Evolutionary conservation across 2,113 vertebrate genomes (phyloP).

Genomic region (Eulemur rufifrons): DNA sequence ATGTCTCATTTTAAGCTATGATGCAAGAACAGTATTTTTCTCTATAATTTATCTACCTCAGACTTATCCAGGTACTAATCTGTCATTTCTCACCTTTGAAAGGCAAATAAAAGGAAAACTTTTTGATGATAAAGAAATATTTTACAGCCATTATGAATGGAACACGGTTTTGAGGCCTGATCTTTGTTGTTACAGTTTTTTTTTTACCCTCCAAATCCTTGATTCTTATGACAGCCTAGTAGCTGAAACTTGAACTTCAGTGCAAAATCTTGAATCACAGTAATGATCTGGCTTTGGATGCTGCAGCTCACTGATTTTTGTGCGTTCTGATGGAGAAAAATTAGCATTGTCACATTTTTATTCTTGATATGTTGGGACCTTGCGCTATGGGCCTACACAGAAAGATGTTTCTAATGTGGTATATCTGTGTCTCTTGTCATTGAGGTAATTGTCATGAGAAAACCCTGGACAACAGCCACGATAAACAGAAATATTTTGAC

Average conservation of each 20-base stretch:
- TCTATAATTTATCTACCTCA: slow-evolving; percentile 2
- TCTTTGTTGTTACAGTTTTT: not conserved
- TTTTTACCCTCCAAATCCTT: not conserved
- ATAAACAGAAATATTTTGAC: slow-evolving; percentile 85
- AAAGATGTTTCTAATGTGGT: slow-evolving; percentile 28
- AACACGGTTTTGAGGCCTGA: not conserved
- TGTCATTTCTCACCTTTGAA: not conserved
- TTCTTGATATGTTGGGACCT: slow-evolving; percentile 16
- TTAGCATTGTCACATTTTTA: not conserved
- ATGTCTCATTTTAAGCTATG: not conserved
- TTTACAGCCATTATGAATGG: not conserved
- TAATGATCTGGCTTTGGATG: not conserved
- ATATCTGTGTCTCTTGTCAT: slow-evolving; percentile 73
- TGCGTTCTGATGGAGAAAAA: not conserved
- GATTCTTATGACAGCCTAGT: not conserved
- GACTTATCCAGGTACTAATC: not conserved
- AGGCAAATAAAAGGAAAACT: slow-evolving; percentile 17
- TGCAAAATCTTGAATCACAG: not conserved
- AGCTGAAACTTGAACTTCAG: slow-evolving; percentile 1
- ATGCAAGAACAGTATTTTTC: not conserved
- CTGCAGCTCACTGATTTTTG: not conserved
- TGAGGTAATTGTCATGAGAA: slow-evolving; percentile 85
- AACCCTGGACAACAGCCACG: slow-evolving; percentile 76
- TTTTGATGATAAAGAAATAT: not conserved
- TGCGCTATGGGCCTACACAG: not conserved